Evolutionary conservation across 2,888 invertebrate genomes (phyloP).

Genomic region (Cantharis rufa): DNA sequence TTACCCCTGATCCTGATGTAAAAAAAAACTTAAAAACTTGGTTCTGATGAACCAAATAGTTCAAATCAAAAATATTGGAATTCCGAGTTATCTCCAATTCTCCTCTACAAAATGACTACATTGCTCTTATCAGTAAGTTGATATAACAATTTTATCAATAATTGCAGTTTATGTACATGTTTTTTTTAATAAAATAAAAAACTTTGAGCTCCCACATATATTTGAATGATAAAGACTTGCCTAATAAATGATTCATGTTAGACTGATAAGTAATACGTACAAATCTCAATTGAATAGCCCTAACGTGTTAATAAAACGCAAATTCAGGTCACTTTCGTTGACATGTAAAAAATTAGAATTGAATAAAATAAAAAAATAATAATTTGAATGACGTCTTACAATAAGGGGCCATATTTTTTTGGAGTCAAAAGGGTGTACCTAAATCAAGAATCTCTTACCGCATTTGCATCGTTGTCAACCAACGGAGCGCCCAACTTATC

Average conservation of each 20-base stretch:
- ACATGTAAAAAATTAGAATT: not conserved
- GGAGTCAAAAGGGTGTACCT: slow-evolving; percentile 7
- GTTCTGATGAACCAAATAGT: no score
- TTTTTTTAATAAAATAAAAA: not conserved
- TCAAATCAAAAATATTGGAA: no score
- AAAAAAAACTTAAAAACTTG: no score
- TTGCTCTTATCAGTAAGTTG: no score
- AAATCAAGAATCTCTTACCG: slow-evolving; percentile 43
- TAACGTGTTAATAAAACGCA: not conserved
- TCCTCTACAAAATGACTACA: no score
- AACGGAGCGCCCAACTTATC: slow-evolving; percentile 70
- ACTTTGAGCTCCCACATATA: not conserved
- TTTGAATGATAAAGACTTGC: not conserved
- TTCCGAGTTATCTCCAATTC: no score
- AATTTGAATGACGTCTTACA: slow-evolving; percentile 18
- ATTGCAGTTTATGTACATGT: no score
- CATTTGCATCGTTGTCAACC: slow-evolving; percentile 60
- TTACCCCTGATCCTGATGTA: no score
- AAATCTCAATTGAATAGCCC: not conserved
- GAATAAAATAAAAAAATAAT: slow-evolving; percentile 30
- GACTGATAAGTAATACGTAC: not conserved
- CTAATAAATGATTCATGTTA: not conserved
- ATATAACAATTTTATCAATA: no score
- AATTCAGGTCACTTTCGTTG: not conserved
- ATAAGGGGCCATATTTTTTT: slow-evolving; percentile 18